These are phyloP conservation scores for Cephus rjabovi DNA, from an alignment of 2,888 invertebrate species.

Conservation along the genomic window DNA sequence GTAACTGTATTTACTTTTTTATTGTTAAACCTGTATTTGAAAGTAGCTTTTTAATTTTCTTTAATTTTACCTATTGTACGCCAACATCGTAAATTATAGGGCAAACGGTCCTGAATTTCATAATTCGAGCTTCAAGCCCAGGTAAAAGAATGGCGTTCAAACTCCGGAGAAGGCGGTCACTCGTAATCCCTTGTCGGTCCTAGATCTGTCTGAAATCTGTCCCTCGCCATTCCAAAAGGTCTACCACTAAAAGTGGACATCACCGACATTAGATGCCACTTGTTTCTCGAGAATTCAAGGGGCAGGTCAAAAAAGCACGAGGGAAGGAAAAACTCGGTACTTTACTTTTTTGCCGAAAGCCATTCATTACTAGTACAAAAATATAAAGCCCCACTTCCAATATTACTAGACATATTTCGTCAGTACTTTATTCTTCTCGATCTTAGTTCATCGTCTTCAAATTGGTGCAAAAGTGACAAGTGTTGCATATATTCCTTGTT, in stretches of 20 bases:
- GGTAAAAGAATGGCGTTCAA: not conserved
- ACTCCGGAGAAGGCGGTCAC: not conserved
- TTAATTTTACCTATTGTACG: not conserved
- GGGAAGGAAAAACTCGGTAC: constrained; percentile 27
- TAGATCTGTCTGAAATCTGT: not conserved
- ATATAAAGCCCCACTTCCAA: not conserved
- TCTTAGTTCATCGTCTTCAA: not conserved
- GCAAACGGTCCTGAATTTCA: not conserved
- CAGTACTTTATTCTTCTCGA: not conserved
- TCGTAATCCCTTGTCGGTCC: not conserved
- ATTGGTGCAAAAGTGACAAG: no score
- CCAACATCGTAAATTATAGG: not conserved
- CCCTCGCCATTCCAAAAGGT: not conserved
- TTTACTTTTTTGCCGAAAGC: constrained; percentile 41
- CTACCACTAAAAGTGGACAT: not conserved
- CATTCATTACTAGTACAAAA: constrained; percentile 40
- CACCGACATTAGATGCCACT: not conserved
- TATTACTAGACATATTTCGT: not conserved
- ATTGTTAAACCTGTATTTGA: not conserved
- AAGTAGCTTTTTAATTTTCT: not conserved
- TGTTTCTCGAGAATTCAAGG: not conserved
- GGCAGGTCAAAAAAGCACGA: not conserved
- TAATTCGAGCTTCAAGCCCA: not conserved
- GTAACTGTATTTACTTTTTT: not conserved
- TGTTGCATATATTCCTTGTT: no score